Conservation (phyloP, 1,140 invertebrate genomes). For the Drosophila mauritiana region DNA sequence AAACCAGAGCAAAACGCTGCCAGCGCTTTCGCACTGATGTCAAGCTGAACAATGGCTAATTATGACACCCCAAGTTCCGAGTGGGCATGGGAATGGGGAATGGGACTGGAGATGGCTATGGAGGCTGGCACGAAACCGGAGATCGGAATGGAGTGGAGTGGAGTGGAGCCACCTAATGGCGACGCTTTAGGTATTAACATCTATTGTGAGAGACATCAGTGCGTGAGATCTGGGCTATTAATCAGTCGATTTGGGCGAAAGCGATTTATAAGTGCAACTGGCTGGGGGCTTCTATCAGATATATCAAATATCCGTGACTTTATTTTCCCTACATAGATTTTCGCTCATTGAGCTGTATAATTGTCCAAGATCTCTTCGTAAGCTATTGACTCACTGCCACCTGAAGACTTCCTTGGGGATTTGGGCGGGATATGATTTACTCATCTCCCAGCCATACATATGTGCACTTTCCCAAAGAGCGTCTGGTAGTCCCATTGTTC, state of each 20-base stretch:
- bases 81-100: not conserved
- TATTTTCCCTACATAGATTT: too few species aligned
- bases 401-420: too few species aligned
- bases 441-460: too few species aligned
- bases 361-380: too few species aligned
- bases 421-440: too few species aligned
- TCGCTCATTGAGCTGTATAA: too few species aligned
- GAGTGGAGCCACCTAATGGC: constrained; percentile 9
- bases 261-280: constrained; percentile 6
- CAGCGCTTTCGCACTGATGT: not conserved
- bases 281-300: not conserved
- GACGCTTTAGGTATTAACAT: constrained; percentile 7
- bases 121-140: constrained; percentile 4
- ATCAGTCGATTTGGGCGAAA: constrained; percentile 6
- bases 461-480: not conserved
- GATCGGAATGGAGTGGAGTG: not conserved
- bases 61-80: constrained; percentile 14
- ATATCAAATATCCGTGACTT: too few species aligned
- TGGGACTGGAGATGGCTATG: not conserved
- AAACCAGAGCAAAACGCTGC: constrained; percentile 1
- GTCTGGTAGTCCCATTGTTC: not conserved
- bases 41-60: constrained; percentile 40
- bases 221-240: not conserved
- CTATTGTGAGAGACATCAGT: constrained; percentile 7
- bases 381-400: too few species aligned